Base-by-base conservation (phyloP, 1,140 invertebrate genomes). In the Anthonomus grandis region DNA sequence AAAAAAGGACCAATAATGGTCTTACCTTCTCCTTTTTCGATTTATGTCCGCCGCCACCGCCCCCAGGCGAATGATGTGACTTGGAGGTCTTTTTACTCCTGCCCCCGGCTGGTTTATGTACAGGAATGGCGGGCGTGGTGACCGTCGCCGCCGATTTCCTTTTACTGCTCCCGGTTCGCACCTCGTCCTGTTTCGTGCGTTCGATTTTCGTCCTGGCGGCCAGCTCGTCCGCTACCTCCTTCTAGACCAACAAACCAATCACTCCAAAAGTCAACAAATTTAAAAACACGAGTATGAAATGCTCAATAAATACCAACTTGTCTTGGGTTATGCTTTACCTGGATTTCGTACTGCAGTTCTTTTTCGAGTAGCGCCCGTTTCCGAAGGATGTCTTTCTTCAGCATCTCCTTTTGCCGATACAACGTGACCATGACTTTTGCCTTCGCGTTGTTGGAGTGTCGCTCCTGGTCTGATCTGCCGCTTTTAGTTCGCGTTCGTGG, bases 351-450 rank as follows among this genome's bases (percentile, higher is more conserved):
- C 70, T 93, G 89, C 39, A 96, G 78, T 73, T 94, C 91, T 65
- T 94, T 93, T 73, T 97, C 93, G 38, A 96, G 80, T 2, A 94
- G 73, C 3, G 87, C 88, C 63, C 93, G 77, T 71, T 95, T 95
- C 64, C 92, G 91, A 27, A 94, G 80, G 52, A 97, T 96, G 65
- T 95, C 93, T 68, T 94, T 95, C 73, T 96, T 96, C 15, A 97
- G 80, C 58, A 89, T 75, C 71, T 96, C 93, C 69, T 95, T 96
- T 58, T 97, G 92, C 60, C 88, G 83, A 70, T 86, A 87, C 15
- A 94, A 74, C 36, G 83, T 74, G 64, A 84, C 82, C 62, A 84
- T 81, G 55, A 85, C 77, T 63, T 82, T 81, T 13, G 82, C 80
- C 67, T 75, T 76, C 17, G 81, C 79, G 65, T 75, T 76, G 70